Evolutionary conservation across 2,113 vertebrate genomes (phyloP).

Genomic region (Herpailurus yagouaroundi): DNA sequence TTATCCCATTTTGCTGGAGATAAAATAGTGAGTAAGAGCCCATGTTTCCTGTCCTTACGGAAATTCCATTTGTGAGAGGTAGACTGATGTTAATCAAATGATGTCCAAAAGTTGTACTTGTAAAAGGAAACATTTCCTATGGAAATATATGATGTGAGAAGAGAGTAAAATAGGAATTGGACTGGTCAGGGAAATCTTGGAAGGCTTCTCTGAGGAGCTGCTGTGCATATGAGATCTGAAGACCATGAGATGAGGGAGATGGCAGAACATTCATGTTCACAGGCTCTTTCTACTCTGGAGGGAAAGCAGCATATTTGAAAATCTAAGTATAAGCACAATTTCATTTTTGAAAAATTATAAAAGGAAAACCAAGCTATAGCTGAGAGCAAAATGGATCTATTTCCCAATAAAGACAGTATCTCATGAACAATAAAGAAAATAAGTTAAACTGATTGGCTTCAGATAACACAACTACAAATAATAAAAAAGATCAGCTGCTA

Average conservation of each 20-base stretch:
- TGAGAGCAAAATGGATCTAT: background rate
- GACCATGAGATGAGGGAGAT: background rate
- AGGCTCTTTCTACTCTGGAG: background rate
- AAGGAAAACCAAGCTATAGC: background rate
- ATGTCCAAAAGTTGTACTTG: background rate
- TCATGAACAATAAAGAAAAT: slow-evolving; percentile 5
- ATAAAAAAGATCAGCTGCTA: background rate
- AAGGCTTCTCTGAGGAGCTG: background rate
- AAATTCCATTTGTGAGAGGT: background rate
- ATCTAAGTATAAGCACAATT: background rate
- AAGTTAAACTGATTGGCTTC: background rate
- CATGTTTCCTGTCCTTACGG: background rate
- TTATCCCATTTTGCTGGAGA: background rate
- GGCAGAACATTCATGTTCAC: rapidly evolving
- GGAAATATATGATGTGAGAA: background rate
- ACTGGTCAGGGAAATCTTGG: background rate
- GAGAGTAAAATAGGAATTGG: background rate
- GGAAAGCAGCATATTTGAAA: background rate
- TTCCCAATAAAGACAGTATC: background rate
- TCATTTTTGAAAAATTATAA: background rate
- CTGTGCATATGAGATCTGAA: background rate
- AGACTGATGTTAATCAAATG: background rate
- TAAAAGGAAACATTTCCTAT: background rate
- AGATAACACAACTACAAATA: background rate
- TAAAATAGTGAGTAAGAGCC: background rate